These are phyloP conservation scores for Matsumyia berberina DNA, from an alignment of 2,888 invertebrate species.

Conservation along the genomic window DNA sequence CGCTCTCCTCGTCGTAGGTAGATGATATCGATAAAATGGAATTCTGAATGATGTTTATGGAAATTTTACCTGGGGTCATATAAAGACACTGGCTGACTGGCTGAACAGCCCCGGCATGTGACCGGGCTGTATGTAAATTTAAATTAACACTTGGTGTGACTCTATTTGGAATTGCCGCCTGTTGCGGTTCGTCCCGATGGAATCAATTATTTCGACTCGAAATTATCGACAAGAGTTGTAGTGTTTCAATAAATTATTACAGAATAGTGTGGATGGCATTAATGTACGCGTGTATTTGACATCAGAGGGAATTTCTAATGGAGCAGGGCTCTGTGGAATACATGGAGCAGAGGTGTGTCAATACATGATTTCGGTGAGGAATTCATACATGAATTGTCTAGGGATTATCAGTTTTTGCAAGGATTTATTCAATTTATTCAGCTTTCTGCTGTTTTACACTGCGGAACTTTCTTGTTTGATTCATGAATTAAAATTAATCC, in stretches of 20 bases:
- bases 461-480: too few relatives aligned
- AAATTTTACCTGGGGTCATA: slow-evolving; percentile 61
- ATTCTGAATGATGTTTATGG: slow-evolving; percentile 57
- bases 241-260: slow-evolving; percentile 17
- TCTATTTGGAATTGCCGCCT: slow-evolving; percentile 51
- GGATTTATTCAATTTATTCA: too few relatives aligned
- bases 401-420: too few relatives aligned
- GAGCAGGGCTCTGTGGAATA: too few relatives aligned
- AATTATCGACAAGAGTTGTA: slow-evolving; percentile 22
- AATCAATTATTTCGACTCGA: slow-evolving; percentile 33
- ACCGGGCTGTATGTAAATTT: slow-evolving; percentile 32
- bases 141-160: slow-evolving; percentile 68
- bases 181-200: slow-evolving; percentile 17
- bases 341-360: too few relatives aligned
- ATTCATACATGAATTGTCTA: too few relatives aligned
- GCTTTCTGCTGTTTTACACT: too few relatives aligned
- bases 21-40: slow-evolving; percentile 55
- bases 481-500: too few relatives aligned
- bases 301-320: background rate
- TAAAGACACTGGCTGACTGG: background rate
- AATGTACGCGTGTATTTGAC: background rate
- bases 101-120: slow-evolving; percentile 9
- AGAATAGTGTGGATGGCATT: background rate
- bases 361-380: too few relatives aligned
- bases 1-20: slow-evolving; percentile 34